Percentiles rank a stretch among this genome's conserved stretches.
Conservation (phyloP, 2,888 invertebrate genomes). For the Caenorhabditis angaria region DNA sequence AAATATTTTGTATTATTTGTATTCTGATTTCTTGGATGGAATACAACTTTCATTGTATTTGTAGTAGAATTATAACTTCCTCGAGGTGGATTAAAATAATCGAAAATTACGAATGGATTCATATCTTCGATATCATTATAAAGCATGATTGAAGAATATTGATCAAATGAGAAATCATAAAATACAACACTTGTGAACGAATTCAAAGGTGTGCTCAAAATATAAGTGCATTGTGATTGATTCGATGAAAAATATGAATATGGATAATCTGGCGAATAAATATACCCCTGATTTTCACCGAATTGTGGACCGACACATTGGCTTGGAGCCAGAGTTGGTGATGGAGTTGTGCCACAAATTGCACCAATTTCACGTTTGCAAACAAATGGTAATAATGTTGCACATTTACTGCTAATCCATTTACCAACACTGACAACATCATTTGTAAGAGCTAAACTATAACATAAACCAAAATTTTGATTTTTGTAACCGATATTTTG, state of each 20-base stretch:
- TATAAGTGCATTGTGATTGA: conserved; percentile 26
- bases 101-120: conserved; percentile 20
- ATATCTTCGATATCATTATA: conserved; percentile 34
- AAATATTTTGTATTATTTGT: neutral
- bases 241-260: conserved; percentile 21
- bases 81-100: conserved; percentile 16
- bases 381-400: conserved; percentile 27
- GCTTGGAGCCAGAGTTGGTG: conserved; percentile 24
- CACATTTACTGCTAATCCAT: conserved; percentile 40
- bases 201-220: conserved; percentile 32
- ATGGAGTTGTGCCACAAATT: conserved; percentile 21
- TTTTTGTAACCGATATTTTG: conserved; percentile 29
- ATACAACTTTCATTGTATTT: conserved; percentile 39
- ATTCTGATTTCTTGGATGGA: conserved; percentile 25
- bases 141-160: conserved; percentile 15
- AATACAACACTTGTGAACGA: conserved; percentile 14
- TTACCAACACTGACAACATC: conserved; percentile 16
- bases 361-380: conserved; percentile 19
- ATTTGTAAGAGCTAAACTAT: conserved; percentile 19
- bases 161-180: conserved; percentile 26
- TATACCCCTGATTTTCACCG: conserved; percentile 22
- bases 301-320: conserved; percentile 30
- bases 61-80: conserved; percentile 33
- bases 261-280: conserved; percentile 39
- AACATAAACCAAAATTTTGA: conserved; percentile 22